Evolutionary conservation across 2,113 vertebrate genomes (phyloP), one percentile per base, ranked within the genome.

Genomic region (Nothoprocta pentlandii): DNA sequence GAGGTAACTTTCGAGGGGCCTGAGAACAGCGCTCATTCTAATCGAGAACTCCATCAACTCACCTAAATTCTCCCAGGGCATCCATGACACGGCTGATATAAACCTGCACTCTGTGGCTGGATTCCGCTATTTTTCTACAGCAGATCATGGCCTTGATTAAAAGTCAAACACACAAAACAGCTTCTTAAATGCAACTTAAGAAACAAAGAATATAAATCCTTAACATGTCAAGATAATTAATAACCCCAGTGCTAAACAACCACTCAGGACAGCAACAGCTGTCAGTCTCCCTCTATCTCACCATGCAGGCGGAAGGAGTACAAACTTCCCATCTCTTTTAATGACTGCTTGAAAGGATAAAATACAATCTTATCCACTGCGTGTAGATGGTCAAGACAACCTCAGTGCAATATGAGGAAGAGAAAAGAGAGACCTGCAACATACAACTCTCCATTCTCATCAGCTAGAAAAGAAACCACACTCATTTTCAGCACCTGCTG

Each of bases 21-120:
- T 56, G 28, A 76, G 61, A 92, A 85, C 64, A 64, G 53, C 80
- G 86, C 51, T 85, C 69, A 85, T 89, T 70, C 80, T 76, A 96
- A 94, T 89, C 92, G 76, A 94, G 86, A 74, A 95, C 91, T 78
- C 71, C 58, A 71, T 28, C 71, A 88, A 80, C 92, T 97, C 97
- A 99, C 98, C 98, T 98, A 98, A 99, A 99, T 92, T 98, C 98
- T 94, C 98, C 97, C 93, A 99, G 96, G 59, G 98, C 98, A 79
- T 98, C 98, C 98, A 98, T 99, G 83, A 99, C 97, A 82, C 97
- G 97, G 95, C 98, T 98, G 92, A 99, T 95, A 87, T 98, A 99
- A 94, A 98, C 97, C 92, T 99, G 98, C 78, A 99, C 98, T 26
- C 98, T 98, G 91, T 98, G 98, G 96, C 98, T 98, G 30, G 98